Evolutionary conservation across 2,888 invertebrate genomes (phyloP), one percentile per base, ranked within the genome.

Genomic region (Crocallis elinguaria): DNA sequence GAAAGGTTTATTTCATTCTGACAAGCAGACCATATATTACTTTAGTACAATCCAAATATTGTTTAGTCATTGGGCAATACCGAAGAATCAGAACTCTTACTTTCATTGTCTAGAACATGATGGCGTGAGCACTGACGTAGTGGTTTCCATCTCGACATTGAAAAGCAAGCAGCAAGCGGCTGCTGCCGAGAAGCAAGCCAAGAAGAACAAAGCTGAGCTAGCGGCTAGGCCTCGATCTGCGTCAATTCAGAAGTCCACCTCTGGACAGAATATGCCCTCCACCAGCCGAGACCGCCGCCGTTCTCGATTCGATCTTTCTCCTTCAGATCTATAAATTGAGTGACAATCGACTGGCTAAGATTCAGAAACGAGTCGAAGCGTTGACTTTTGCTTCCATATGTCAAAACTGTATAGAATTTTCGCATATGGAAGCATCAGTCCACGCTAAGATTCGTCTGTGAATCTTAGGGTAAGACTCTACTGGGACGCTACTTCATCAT

Each of bases 161-260:
- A 92, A 92, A 68, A 90, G 90, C 61, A 92, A 92, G 73, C 88
- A 92, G 62, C 89, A 64, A 45, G 62, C 90, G n/a, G 90, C 89
- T 4, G 81, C 79, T 5, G 91, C 91, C 12, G 89, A 86, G 44
- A 90, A 85, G 66, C 90, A 89, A 63, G 89, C 83, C 39, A 92
- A 92, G 73, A 92, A 91, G 64, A 86, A 88, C 27, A 89, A 86
- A 62, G 83, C 89, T 11, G 90, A 88, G 52, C 75, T 55, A 17
- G 58, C 84, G n/a, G 75, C 85, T 0, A 76, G 85, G 4, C 82
- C 90, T 13, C 76, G 91, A 9, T 86, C 92, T 3, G 75, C 88
- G 0, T 92, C 92, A 2, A 64, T 92, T 43, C 90, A 90, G 67
- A 77, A 91, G 14, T 91, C 92, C 0, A 81, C 86, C 8, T 92